phyloP scores from a whole-genome alignment of 1,140 invertebrate genomes.

The Cydia strobilella region DNA sequence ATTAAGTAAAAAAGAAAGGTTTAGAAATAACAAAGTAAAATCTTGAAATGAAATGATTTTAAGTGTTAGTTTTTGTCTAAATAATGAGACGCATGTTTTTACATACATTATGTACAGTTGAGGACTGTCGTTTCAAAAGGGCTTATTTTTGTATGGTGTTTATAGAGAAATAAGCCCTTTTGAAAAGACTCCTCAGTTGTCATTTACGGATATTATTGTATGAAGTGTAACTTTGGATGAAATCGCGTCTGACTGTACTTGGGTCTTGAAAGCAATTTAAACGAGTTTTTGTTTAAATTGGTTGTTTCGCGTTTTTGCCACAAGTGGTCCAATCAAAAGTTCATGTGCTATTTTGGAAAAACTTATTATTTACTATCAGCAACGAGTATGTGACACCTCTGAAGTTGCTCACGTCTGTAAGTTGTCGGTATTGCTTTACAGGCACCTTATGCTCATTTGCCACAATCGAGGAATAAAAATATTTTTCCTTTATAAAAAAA shows the following conservation, averaged over 20 bases:
- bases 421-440: too few species aligned
- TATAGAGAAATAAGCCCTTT: too few species aligned
- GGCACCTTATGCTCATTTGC: too few species aligned
- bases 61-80: background rate
- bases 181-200: too few species aligned
- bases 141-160: too few species aligned
- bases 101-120: background rate
- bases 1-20: too few species aligned
- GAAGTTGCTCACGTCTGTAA: too few species aligned
- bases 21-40: too few species aligned
- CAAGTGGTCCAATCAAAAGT: background rate
- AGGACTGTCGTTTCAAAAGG: too few species aligned
- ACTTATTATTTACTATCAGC: too few species aligned
- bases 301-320: background rate
- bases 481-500: background rate
- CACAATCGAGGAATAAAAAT: too few species aligned
- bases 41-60: background rate
- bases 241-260: conserved; percentile 3
- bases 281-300: background rate
- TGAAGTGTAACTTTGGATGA: background rate
- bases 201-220: background rate
- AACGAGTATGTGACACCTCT: too few species aligned
- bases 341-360: background rate
- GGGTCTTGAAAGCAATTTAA: background rate
- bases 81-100: background rate